Conservation (phyloP, 2,888 invertebrate species). For the Selenia dentaria region DNA sequence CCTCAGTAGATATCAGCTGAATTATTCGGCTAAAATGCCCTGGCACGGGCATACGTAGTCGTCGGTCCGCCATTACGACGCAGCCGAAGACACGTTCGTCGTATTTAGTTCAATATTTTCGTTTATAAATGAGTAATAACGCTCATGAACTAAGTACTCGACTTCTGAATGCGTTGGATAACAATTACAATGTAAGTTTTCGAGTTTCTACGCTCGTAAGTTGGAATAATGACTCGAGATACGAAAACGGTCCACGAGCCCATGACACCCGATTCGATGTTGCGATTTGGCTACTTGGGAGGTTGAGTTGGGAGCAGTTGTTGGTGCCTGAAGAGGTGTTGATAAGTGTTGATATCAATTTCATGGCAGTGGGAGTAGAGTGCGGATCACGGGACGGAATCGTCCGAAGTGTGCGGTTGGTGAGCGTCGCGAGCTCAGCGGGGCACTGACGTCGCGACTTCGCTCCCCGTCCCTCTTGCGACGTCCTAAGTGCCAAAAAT, state of each 20-base stretch:
- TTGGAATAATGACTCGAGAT: constrained; percentile 68
- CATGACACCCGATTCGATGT: constrained; percentile 79
- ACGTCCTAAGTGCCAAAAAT: constrained; percentile 79
- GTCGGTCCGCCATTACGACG: constrained; percentile 86
- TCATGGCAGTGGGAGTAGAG: constrained; percentile 47
- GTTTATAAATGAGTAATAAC: constrained; percentile 92
- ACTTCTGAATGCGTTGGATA: constrained; percentile 98
- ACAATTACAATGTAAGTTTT: constrained; percentile 98
- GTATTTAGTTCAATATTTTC: constrained; percentile 85
- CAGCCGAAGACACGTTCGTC: constrained; percentile 85
- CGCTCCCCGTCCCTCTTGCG: constrained; percentile 68
- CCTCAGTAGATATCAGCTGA: constrained; percentile 85
- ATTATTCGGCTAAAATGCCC: constrained; percentile 86
- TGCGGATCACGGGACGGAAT: constrained; percentile 57
- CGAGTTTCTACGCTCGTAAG: constrained; percentile 74
- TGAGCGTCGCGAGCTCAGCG: constrained; percentile 72
- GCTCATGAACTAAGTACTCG: constrained; percentile 96
- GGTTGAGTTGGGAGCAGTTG: constrained; percentile 60
- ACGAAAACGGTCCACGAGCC: constrained; percentile 81
- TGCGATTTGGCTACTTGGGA: constrained; percentile 69
- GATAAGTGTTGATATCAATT: constrained; percentile 46
- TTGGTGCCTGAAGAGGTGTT: constrained; percentile 43
- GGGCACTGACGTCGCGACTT: constrained; percentile 80
- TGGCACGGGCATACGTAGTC: constrained; percentile 86
- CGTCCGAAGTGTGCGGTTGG: constrained; percentile 61